Evolutionary conservation across 2,888 invertebrate genomes (phyloP), one percentile per base, ranked within the genome.

Genomic region (Pristionchus exspectatus): DNA sequence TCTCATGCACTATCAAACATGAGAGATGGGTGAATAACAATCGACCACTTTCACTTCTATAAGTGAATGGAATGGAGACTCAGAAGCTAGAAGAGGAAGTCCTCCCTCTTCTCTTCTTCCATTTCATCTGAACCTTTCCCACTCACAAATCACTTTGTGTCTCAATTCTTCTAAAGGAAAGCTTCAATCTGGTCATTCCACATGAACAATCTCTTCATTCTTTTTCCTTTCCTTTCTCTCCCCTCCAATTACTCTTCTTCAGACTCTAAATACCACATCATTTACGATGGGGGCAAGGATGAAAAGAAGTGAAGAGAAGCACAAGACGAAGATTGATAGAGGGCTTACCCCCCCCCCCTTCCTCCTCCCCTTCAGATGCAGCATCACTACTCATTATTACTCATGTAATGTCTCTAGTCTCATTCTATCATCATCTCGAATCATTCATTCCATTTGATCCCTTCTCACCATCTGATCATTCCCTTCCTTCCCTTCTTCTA

Each of bases 221-320:
- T 16, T 66, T 66, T 27, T 12, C 30, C 30, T 69, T 30, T 38
- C 38, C 69, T 69, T 69, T 69, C 69, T 38, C 69, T 16, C 44
- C 44, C 83, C 83, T 83, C 83, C 38, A 33, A 33, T 74, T 33
- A 74, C 74, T 74, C 74, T 74, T 74, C 38, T 38, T 38, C 74
- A 74, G 74, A 30, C 74, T 74, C 38, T 74, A 38, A 30, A 74
- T 38, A 74, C 33, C 38, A 30, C 30, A 74, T 33, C 21, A 27
- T 27, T 74, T 33, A n/a, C 27, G 30, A 21, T 38, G 33, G 74
- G 74, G 38, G 74, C 38, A 74, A 33, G 33, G 74, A 74, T 33
- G 21, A 74, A 74, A 21, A 38, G 33, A 33, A 74, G 38, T 30
- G 74, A 27, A 74, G 74, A 74, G 74, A 74, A 33, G 16, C 38